Base-by-base conservation (phyloP, 2,797 vertebrate species). In the Vipera ursinii region DNA sequence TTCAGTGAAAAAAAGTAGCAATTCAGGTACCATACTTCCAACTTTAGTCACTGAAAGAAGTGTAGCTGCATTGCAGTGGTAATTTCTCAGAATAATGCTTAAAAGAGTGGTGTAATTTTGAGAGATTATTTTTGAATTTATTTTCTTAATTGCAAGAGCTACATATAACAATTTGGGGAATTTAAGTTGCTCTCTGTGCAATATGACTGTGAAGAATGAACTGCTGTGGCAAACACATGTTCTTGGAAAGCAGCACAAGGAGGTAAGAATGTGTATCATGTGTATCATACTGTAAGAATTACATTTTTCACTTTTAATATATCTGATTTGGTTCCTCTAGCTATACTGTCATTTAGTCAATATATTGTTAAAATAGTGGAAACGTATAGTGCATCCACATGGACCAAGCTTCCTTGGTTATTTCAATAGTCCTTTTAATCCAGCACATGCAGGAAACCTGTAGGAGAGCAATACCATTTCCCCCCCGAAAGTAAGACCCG, bases 141-240 rank as follows among this genome's bases (percentile, higher is more conserved):
- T 91, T 93, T 53, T 95, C 96, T 98, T 97, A 96, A 97, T 95
- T 73, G 32, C 12, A 12, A 7, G 12, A 91, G 95, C 3, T 28
- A 99, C 98, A 95, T 99, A 99, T 97, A 99, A 98, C 97, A 98
- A 98, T 61, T 95, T 98, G 63, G 99, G 98, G 0, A 98, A 99
- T 93, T 97, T 99, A 86, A 99, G 98, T 73, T 99, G 99, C 65
- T 93, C 95, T 2, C 92, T 99, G 59, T 99, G 99, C 96, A 98
- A 97, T 92, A 96, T 97, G 44, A 97, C 98, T 32, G 98, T 99
- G 0, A 99, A 99, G 97, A 98, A 97, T 9, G 99, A 99, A 61
- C 97, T 99, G 15, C 96, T 99, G 95, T 99, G 99, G 99, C 98
- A 98, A 91, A 98, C 99, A 0, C 99, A 99, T 85, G 96, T 98